Evolutionary conservation across 2,113 vertebrate genomes (phyloP).

Genomic region (Bubo scandiacus): DNA sequence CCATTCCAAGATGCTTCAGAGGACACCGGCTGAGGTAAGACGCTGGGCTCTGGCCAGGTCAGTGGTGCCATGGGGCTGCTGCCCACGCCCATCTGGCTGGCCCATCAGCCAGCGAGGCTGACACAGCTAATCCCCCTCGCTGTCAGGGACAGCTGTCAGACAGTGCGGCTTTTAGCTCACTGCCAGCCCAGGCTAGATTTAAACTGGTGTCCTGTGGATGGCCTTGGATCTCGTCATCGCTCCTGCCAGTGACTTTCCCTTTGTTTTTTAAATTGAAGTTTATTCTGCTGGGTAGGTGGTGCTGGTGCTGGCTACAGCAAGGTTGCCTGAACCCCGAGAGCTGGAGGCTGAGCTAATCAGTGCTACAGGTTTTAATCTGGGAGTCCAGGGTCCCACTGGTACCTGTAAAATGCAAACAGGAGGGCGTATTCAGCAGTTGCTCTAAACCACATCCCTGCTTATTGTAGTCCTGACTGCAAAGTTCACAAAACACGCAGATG

Average conservation of each 20-base stretch:
- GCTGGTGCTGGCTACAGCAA: not conserved
- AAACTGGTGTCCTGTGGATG: not conserved
- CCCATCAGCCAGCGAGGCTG: not conserved
- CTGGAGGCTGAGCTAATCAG: not conserved
- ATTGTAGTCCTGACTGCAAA: not conserved
- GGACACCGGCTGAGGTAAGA: accelerated
- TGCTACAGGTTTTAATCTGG: not conserved
- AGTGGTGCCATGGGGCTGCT: accelerated
- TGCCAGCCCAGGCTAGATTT: not conserved
- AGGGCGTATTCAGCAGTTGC: not conserved
- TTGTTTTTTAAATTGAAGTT: not conserved
- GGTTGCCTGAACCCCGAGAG: not conserved
- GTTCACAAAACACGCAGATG: not conserved
- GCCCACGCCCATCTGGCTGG: not conserved
- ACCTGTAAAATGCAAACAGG: not conserved
- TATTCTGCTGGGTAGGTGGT: not conserved
- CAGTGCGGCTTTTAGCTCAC: accelerated
- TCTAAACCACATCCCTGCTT: not conserved
- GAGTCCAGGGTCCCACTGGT: accelerated
- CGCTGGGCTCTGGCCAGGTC: accelerated
- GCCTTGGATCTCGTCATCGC: not conserved
- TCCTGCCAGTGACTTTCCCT: not conserved
- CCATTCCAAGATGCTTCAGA: not conserved
- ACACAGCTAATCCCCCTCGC: not conserved
- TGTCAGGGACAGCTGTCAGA: not conserved